Conservation (phyloP, 2,797 vertebrate species). For the Pseudochromis fuscus region DNA sequence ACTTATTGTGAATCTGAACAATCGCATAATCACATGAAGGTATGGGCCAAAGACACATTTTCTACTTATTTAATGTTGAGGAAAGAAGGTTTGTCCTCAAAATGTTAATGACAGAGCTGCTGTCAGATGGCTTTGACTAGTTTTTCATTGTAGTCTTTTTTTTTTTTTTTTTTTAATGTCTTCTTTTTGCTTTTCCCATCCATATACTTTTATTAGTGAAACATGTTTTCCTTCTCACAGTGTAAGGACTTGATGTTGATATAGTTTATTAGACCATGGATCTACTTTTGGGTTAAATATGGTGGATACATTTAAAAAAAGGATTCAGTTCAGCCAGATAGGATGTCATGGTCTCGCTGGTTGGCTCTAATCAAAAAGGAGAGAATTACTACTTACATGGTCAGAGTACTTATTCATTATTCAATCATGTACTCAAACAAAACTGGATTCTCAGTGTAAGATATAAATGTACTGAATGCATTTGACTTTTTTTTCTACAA, state of each 20-base stretch:
- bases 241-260: slow-evolving; percentile 25
- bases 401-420: too few species aligned
- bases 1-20: slow-evolving; percentile 71
- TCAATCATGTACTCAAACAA: neutral
- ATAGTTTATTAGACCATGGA: neutral
- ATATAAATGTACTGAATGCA: neutral
- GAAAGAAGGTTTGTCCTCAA: slow-evolving; percentile 54
- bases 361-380: neutral
- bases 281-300: neutral
- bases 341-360: slow-evolving; percentile 1
- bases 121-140: slow-evolving; percentile 46
- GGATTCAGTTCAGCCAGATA: neutral
- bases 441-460: neutral
- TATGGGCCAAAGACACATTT: slow-evolving; percentile 84
- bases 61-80: slow-evolving; percentile 72
- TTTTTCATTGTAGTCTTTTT: slow-evolving; percentile 32
- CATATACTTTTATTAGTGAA: slow-evolving; percentile 8
- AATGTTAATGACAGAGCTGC: slow-evolving; percentile 65
- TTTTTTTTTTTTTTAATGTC: too few species aligned
- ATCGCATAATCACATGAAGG: slow-evolving; percentile 85
- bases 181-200: slow-evolving; percentile 45
- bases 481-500: neutral
- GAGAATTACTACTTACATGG: too few species aligned
- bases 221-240: slow-evolving; percentile 11
- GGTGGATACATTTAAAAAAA: neutral